Base-by-base conservation (phyloP, 2,888 invertebrate genomes). In the Drosophila nr. medialis region DNA sequence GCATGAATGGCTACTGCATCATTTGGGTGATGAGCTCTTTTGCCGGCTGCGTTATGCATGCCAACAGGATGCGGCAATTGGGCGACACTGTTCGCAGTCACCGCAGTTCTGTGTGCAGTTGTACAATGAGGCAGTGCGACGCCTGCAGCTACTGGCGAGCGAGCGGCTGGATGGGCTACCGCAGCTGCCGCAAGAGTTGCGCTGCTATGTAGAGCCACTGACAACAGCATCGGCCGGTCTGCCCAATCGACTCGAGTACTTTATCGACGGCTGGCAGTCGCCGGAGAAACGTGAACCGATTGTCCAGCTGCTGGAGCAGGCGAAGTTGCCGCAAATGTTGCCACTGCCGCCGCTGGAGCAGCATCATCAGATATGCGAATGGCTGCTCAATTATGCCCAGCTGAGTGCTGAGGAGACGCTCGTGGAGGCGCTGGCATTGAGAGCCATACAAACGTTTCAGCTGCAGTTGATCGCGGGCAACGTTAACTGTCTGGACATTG, bases 71-170 rank as follows among this genome's bases (percentile, higher is more conserved):
- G 81, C 91, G 72, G 81, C 93, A 75, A 87, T 92, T 90, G 36
- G 93, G 65, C 50, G 38, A 0, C 89, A 93, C 89, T 92, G 93
- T 86, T 91, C 88, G 27, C 73, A 60, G 2, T 68, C 82, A 13
- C 96, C 60, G 91, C 94, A 83, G 94, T 94, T 84, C 51, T 93
- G 96, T 8, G 94, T 96, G 18, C 92, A 93, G 60, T 92, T 96
- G 55, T 96, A 96, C 86, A 97, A 97, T 89, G 94, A 94, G 79
- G 95, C 95, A 30, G 94, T 97, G 29, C 94, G 94, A 55, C 95
- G 94, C 81, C 91, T 96, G 55, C 94, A 94, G 45, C 91, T 94
- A 50, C 94, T 96, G 56, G 92, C 95, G 38, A 94, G 95, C 36
- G 94, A 96, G 90, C 94, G 95, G 75, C 92, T 95, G 45, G 93